Evolutionary conservation across 2,888 invertebrate genomes (phyloP), one percentile per base, ranked within the genome.

Genomic region (Halocaridina rubra): DNA sequence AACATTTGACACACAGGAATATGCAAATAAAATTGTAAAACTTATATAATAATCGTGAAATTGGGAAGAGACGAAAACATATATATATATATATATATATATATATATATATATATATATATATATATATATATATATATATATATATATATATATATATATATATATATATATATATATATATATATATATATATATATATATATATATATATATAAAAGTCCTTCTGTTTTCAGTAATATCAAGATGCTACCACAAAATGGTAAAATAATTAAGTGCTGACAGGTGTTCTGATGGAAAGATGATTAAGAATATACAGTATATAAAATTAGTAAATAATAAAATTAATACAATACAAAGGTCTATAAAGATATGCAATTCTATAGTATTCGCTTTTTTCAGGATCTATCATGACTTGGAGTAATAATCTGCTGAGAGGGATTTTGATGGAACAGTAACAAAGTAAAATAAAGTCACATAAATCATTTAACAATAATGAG

Each of bases 1-100:
- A n/a, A n/a, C n/a, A n/a, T n/a, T n/a, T n/a, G n/a, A n/a, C n/a
- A n/a, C n/a, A n/a, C n/a, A n/a, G n/a, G n/a, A n/a, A n/a, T n/a
- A n/a, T n/a, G n/a, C n/a, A n/a, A n/a, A n/a, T n/a, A n/a, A n/a
- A n/a, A n/a, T n/a, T n/a, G n/a, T n/a, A n/a, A n/a, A n/a, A n/a
- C n/a, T n/a, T n/a, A n/a, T n/a, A n/a, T n/a, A n/a, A n/a, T n/a
- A n/a, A n/a, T n/a, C n/a, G n/a, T n/a, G n/a, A n/a, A n/a, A n/a
- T n/a, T n/a, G n/a, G n/a, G n/a, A n/a, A n/a, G n/a, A 10, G 3
- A 59, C 5, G 4, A 19, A 59, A 19, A 59, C 13, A 59, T 59
- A 59, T 59, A 59, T 59, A 59, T 59, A 59, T 59, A 59, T 59
- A 59, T 59, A 59, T 59, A 59, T 59, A 59, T 59, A 59, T 59